Conservation (phyloP, 2,113 vertebrate species). For the Petromus typicus region DNA sequence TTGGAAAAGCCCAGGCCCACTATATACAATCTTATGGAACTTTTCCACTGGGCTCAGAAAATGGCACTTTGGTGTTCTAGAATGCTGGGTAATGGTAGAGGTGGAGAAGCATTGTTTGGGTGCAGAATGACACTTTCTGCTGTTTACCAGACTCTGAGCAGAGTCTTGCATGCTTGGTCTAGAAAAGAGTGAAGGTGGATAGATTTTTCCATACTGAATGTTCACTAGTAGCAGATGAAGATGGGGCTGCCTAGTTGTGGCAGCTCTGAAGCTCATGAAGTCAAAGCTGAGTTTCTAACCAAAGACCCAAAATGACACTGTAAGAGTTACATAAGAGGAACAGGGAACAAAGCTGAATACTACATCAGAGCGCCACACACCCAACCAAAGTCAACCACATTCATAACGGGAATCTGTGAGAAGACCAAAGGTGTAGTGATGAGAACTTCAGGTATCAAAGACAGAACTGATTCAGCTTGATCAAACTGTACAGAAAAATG, state of each 20-base stretch:
- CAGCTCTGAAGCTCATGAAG: neutral
- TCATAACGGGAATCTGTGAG: neutral
- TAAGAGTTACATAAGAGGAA: neutral
- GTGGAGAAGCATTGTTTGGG: neutral
- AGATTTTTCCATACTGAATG: neutral
- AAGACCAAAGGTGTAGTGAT: neutral
- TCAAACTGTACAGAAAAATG: neutral
- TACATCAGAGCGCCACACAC: neutral
- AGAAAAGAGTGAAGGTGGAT: neutral
- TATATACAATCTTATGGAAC: neutral
- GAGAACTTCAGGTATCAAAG: neutral
- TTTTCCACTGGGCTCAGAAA: neutral
- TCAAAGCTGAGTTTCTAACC: neutral
- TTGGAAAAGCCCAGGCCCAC: neutral
- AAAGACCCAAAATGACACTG: fast-evolving
- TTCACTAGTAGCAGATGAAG: neutral
- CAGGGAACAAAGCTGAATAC: neutral
- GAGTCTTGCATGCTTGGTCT: neutral
- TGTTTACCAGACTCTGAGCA: neutral
- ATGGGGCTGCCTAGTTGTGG: neutral
- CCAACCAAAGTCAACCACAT: neutral
- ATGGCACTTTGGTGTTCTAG: neutral
- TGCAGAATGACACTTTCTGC: neutral
- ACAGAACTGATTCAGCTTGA: neutral
- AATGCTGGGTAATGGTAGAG: too few relatives aligned